Conservation (phyloP, 2,888 invertebrate species). For the Mellilla xanthometata region DNA sequence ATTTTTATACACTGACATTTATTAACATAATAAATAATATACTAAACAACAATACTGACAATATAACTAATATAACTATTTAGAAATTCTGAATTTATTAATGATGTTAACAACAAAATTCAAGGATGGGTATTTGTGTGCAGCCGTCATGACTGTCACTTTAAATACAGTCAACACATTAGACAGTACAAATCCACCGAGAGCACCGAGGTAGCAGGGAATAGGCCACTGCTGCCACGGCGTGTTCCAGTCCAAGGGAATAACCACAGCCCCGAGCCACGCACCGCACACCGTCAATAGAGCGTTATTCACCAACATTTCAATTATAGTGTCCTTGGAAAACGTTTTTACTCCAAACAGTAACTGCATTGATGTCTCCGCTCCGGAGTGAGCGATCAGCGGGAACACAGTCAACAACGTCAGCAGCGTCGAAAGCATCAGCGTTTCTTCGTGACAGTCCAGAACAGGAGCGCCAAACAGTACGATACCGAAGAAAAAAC, state of each 20-base stretch:
- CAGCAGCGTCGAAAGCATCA: slow-evolving; percentile 84
- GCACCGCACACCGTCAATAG: slow-evolving; percentile 86
- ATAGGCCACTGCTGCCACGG: slow-evolving; percentile 94
- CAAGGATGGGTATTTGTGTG: slow-evolving; percentile 61
- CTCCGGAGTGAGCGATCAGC: slow-evolving; percentile 83
- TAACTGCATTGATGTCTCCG: slow-evolving; percentile 78
- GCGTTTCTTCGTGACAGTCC: slow-evolving; percentile 85
- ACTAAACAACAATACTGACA: slow-evolving; percentile 7
- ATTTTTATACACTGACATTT: too few species aligned
- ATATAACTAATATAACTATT: slow-evolving; percentile 33
- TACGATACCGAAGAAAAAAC: slow-evolving; percentile 84
- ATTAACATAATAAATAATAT: neutral
- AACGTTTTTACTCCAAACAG: slow-evolving; percentile 77
- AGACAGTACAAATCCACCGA: slow-evolving; percentile 83
- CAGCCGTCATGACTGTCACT: slow-evolving; percentile 57
- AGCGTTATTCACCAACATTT: slow-evolving; percentile 82
- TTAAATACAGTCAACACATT: slow-evolving; percentile 80
- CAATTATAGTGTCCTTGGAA: slow-evolving; percentile 75
- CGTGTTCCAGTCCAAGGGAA: slow-evolving; percentile 95
- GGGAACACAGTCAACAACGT: slow-evolving; percentile 85
- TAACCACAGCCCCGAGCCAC: slow-evolving; percentile 92
- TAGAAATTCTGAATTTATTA: slow-evolving; percentile 52
- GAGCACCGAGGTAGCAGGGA: slow-evolving; percentile 86
- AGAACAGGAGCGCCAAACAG: slow-evolving; percentile 87
- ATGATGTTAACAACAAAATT: slow-evolving; percentile 54